Evolutionary conservation across 1,140 invertebrate genomes (phyloP).

Genomic region (Apis dorsata): DNA sequence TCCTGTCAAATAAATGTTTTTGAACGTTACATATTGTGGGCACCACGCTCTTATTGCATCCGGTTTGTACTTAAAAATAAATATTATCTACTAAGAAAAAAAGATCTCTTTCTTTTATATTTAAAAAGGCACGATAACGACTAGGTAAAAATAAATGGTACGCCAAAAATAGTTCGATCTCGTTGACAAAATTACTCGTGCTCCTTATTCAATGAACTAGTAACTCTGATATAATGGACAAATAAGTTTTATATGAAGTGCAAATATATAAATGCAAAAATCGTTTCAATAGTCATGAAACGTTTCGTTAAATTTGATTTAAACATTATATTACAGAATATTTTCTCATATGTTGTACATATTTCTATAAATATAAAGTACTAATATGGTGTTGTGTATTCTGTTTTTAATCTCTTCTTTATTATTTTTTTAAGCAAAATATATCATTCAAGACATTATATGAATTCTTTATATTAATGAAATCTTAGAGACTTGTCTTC

Average conservation of each 20-base stretch:
- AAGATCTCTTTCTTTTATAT: constrained; percentile 35
- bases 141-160: constrained; percentile 46
- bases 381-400: constrained; percentile 41
- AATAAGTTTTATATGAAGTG: constrained; percentile 45
- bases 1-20: constrained; percentile 7
- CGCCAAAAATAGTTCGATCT: constrained; percentile 32
- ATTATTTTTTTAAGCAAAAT: constrained; percentile 49
- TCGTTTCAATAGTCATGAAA: constrained; percentile 42
- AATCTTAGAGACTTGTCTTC: constrained; percentile 23
- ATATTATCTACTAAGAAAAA: constrained; percentile 41
- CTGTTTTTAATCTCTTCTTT: constrained; percentile 51
- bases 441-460: constrained; percentile 51
- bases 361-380: constrained; percentile 49
- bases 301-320: constrained; percentile 56
- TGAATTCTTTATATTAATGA: constrained; percentile 51
- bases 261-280: constrained; percentile 55
- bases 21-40: constrained; percentile 17
- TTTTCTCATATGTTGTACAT: constrained; percentile 45
- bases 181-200: constrained; percentile 15
- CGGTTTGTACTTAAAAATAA: constrained; percentile 54
- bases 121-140: constrained; percentile 47
- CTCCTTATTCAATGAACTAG: constrained; percentile 31
- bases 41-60: constrained; percentile 35
- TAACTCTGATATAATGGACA: constrained; percentile 23
- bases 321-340: constrained; percentile 61